Percentiles rank a stretch among this genome's conserved stretches.
These are phyloP conservation scores for Talpa occidentalis DNA, from an alignment of 2,113 vertebrate genomes.

Conservation along the genomic window DNA sequence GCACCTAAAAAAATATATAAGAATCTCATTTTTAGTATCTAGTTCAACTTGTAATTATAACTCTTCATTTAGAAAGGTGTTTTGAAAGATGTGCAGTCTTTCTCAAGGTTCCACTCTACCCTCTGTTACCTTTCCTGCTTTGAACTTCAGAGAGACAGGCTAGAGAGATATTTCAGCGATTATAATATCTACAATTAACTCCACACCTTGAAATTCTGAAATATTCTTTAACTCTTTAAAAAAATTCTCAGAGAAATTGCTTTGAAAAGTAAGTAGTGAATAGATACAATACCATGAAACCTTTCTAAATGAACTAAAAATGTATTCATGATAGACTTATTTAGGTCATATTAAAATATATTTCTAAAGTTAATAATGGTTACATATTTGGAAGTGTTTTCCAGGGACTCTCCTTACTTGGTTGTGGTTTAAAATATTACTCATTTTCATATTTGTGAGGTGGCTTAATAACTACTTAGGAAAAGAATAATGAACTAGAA, in stretches of 20 bases:
- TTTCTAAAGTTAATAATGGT: neutral
- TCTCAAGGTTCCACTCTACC: neutral
- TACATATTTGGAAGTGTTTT: constrained; percentile 12
- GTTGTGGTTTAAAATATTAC: constrained; percentile 17
- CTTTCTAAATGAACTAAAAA: constrained; percentile 36
- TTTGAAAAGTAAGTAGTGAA: constrained; percentile 15
- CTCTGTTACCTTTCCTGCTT: neutral
- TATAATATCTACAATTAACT: constrained; percentile 20
- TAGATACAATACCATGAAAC: neutral
- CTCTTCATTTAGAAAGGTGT: neutral
- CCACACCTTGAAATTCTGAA: neutral
- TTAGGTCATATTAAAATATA: constrained; percentile 21
- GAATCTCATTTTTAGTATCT: neutral
- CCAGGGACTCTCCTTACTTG: neutral
- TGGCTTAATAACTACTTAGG: neutral
- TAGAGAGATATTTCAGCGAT: neutral
- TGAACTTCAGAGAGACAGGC: neutral
- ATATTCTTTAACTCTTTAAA: no score
- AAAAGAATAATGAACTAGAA: neutral
- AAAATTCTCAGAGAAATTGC: neutral
- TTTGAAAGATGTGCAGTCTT: neutral
- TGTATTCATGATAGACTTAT: constrained; percentile 25
- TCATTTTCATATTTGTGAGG: neutral
- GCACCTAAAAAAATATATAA: neutral
- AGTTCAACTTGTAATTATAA: neutral